Evolutionary conservation across 2,888 invertebrate genomes (phyloP).

Genomic region (Rhimphoctona megacephalus): DNA sequence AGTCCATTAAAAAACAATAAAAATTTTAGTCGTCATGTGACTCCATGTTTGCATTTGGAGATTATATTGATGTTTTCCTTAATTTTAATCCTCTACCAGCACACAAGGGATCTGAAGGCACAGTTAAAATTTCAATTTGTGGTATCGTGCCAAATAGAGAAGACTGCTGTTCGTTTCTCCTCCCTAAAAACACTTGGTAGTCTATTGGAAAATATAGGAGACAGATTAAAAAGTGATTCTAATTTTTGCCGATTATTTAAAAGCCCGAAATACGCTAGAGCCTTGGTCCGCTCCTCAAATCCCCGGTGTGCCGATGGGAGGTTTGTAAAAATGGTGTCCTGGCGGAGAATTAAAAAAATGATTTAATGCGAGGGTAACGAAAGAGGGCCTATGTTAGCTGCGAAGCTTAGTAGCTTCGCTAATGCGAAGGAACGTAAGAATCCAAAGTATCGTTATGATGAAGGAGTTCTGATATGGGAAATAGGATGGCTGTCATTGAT

Average conservation of each 20-base stretch:
- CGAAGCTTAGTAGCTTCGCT: conserved; percentile 19
- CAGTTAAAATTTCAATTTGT: not conserved
- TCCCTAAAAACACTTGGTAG: not conserved
- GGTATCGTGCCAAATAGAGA: not conserved
- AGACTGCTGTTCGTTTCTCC: not conserved
- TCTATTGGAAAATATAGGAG: not conserved
- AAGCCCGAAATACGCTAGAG: not conserved
- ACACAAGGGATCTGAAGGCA: conserved; percentile 19
- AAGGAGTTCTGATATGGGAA: conserved; percentile 3
- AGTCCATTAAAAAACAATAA: not conserved
- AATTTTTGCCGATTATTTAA: not conserved
- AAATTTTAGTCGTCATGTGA: not conserved
- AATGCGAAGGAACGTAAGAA: conserved; percentile 38
- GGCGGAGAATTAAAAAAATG: conserved; percentile 3
- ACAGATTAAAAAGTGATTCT: not conserved
- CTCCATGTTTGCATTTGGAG: conserved; percentile 37
- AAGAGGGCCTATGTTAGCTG: conserved; percentile 9
- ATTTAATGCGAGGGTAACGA: not conserved
- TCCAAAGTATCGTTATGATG: not conserved
- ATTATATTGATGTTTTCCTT: not conserved
- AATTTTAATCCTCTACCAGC: conserved; percentile 2
- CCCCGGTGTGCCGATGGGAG: not conserved
- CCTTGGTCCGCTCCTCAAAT: not conserved
- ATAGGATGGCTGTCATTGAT: not conserved
- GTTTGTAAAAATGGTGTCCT: not conserved